Base-by-base conservation (phyloP, 2,797 vertebrate species). In the Vireo griseus region DNA sequence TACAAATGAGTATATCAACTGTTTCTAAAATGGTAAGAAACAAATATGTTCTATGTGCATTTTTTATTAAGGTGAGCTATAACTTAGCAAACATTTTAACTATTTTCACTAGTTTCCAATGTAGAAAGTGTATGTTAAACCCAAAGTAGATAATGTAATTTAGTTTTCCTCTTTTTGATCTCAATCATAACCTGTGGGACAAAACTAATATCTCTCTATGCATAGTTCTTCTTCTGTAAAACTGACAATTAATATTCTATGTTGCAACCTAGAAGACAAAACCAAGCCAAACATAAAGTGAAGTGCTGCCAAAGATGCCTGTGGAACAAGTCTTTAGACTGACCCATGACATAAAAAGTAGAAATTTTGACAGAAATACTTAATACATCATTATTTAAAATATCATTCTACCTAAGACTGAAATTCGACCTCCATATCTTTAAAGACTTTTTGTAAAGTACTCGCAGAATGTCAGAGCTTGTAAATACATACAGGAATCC, bases 1-100 rank as follows among this genome's bases (percentile, higher is more conserved):
- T 42, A 96, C 57, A 96, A 96, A 96, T 86, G 85, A 95, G 51
- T 86, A 80, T 82, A 95, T 92, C 95, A 96, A 94, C 76, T 94
- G 76, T 75, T 94, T 88, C 91, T 96, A 90, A 97, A 92, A 95
- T 55, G 79, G 83, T 81, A 94, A 96, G 83, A 92, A 96, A 91
- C 44, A 93, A 96, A 44, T 84, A 89, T 33, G 16, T 79, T 85
- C 76, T 71, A 63, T 69, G 58, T 67, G 37, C 2, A 1, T 35
- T 95, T 90, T 91, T 91, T 78, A 63, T 65, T 86, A 85, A n/a
- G 11, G 19, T 61, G 67, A 91, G 26, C 25, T 94, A 63, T 44
- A 94, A 74, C 75, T 91, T 58, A 93, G 67, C 63, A 86, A 89
- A 85, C 50, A 94, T 85, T 79, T 89, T 82, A 94, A 86, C 66